Conservation (phyloP, 2,113 vertebrate species). For the Rhinogobius similis region DNA sequence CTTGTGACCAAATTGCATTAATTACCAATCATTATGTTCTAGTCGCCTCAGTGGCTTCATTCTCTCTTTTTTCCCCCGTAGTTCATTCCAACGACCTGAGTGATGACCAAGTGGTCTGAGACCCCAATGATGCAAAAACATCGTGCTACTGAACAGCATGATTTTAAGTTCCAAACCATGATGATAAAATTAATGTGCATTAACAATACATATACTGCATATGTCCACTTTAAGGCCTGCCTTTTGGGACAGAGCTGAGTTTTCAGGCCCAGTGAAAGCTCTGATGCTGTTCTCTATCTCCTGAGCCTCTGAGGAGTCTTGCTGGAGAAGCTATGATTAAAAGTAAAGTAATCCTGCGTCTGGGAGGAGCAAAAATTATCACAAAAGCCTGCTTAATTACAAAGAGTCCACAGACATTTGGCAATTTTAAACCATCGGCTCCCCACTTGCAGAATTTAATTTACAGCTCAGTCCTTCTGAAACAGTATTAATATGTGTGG, state of each 20-base stretch:
- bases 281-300: slow-evolving; percentile 60
- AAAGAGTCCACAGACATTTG: slow-evolving; percentile 24
- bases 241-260: slow-evolving; percentile 55
- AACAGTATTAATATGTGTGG: slow-evolving; percentile 45
- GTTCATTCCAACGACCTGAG: too few relatives aligned
- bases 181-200: background rate
- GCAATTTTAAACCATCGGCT: slow-evolving; percentile 41
- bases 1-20: too few relatives aligned
- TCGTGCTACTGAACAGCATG: background rate
- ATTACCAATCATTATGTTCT: too few relatives aligned
- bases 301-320: slow-evolving; percentile 45
- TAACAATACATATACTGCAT: background rate
- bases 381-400: slow-evolving; percentile 47
- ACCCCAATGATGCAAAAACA: background rate
- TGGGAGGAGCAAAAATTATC: slow-evolving; percentile 35
- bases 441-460: slow-evolving; percentile 19
- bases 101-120: background rate
- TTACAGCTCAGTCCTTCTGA: slow-evolving; percentile 33
- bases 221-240: slow-evolving; percentile 37
- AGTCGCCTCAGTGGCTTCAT: too few relatives aligned
- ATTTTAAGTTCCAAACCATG: too few relatives aligned
- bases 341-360: slow-evolving; percentile 57
- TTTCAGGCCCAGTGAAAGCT: slow-evolving; percentile 56
- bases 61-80: too few relatives aligned
- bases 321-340: slow-evolving; percentile 57